Evolutionary conservation across 2,888 invertebrate genomes (phyloP).

Genomic region (Elegia similella): DNA sequence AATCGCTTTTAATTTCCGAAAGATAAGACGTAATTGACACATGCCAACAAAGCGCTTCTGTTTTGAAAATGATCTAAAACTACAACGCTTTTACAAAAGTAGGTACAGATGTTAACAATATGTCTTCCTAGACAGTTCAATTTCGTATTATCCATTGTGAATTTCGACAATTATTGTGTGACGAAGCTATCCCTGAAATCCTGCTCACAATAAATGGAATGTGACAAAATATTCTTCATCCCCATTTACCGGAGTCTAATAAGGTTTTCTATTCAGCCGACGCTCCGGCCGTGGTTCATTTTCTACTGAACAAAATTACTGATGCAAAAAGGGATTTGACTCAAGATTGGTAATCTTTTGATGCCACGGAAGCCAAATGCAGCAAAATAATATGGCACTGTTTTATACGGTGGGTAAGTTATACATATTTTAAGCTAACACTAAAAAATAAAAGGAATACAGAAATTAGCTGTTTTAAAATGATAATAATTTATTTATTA

Average conservation of each 20-base stretch:
- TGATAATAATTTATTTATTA: no score
- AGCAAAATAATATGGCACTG: no score
- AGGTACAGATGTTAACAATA: background rate
- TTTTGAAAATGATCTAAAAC: no score
- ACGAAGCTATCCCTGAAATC: background rate
- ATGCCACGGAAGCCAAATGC: background rate
- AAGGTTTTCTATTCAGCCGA: constrained; percentile 3
- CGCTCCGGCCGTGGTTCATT: background rate
- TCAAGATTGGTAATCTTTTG: constrained; percentile 9
- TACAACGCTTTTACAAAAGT: no score
- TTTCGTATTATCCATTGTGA: background rate
- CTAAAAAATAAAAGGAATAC: no score
- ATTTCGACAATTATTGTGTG: background rate
- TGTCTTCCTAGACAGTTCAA: background rate
- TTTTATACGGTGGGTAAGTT: no score
- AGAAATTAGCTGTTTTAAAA: no score
- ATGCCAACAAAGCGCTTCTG: no score
- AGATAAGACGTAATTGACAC: no score
- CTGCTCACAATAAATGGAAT: background rate
- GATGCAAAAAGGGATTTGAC: constrained; percentile 4
- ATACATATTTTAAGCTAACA: no score
- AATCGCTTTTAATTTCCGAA: no score
- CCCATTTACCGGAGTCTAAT: background rate
- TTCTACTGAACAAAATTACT: constrained; percentile 10
- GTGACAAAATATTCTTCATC: background rate